Conservation (phyloP, 2,113 vertebrate genomes). For the Gymnorhina tibicen region DNA sequence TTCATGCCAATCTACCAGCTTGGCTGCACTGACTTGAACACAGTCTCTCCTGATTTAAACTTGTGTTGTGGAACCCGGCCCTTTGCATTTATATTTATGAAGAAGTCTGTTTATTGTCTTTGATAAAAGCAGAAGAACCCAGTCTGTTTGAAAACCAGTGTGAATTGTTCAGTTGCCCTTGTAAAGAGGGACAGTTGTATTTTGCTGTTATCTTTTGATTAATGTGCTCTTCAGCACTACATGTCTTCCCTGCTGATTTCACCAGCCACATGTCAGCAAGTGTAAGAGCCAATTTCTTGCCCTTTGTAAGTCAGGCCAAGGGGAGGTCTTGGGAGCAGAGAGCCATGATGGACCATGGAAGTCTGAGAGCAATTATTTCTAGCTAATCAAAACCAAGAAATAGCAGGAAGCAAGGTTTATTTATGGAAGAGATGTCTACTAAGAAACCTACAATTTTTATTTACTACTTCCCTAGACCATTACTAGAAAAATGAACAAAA, state of each 20-base stretch:
- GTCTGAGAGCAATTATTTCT: constrained; percentile 46
- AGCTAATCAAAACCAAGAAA: constrained; percentile 10
- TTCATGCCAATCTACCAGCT: neutral
- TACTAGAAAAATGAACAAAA: neutral
- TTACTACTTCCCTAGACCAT: neutral
- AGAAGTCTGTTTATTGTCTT: neutral
- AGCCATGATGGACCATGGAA: neutral
- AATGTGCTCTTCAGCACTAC: neutral
- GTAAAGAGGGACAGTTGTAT: neutral
- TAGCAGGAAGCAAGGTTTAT: constrained; percentile 3
- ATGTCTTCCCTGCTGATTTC: neutral
- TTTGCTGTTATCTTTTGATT: constrained; percentile 13
- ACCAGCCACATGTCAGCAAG: constrained; percentile 18
- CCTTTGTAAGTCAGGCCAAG: constrained; percentile 21
- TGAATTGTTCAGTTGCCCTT: neutral
- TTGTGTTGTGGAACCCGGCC: neutral
- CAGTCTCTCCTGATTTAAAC: neutral
- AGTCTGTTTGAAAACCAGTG: neutral
- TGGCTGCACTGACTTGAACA: neutral
- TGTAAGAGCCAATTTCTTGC: constrained; percentile 40
- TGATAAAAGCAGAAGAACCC: neutral
- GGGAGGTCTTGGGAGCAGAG: constrained; percentile 34
- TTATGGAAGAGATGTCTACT: neutral
- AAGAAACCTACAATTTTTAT: constrained; percentile 1
- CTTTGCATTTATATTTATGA: neutral